Evolutionary conservation across 2,888 invertebrate species (phyloP), one percentile per base, ranked within the genome.

Genomic region (Corbicula japonica): DNA sequence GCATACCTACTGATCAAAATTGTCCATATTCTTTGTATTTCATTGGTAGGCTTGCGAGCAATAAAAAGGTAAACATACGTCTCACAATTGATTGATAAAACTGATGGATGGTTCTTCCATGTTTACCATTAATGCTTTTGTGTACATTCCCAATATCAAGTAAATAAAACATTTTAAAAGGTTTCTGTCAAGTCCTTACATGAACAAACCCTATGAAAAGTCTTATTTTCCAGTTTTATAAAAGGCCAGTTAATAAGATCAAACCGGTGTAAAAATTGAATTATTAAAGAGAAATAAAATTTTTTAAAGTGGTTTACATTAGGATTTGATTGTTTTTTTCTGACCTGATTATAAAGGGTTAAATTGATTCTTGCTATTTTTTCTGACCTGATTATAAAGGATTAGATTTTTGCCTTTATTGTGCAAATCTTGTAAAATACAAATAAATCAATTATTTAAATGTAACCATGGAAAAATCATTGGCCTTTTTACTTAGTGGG

Each of bases 11-110:
- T 26, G 34, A 18, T 41, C 18, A 50, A 48, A 46, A 38, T 41
- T 32, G 48, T 50, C 38, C 48, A 62, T 44, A 41, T 61, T 61
- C 44, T 34, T 41, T 41, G 38, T 3, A 58, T 28, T 35, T 58
- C 28, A 34, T 38, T 18, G 21, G 26, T 41, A 1, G 66, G 6
- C 26, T 35, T 44, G 30, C 41, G 12, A 38, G 35, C 38, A 26
- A 60, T 70, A 70, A 70, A 63, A 76, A 21, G 76, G 54, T 60
- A 70, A 76, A 76, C 70, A 70, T 62, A 65, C 32, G n/a, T 65
- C 38, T 38, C 44, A 46, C 69, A 58, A 58, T 76, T 63, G 63
- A 76, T 70, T 70, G 69, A 69, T 76, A 76, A 66, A 60, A 34
- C 34, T 69, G 62, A 63, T 63, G 54, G 69, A 69, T 62, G 63